Evolutionary conservation across 2,888 invertebrate species (phyloP).

Genomic region (Cotesia congregata): DNA sequence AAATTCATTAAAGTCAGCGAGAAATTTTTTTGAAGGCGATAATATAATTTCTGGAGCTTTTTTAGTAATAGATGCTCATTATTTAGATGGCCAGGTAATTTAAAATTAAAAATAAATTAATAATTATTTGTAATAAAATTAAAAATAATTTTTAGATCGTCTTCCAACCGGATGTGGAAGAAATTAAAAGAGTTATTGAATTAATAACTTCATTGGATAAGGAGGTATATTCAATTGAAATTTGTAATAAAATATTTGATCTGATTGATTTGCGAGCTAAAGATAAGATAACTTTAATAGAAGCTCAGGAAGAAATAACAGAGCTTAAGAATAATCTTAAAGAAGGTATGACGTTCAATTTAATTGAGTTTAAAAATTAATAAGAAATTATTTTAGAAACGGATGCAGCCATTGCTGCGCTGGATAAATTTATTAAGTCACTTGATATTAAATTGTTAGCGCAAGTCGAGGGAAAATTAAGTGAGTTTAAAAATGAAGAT

Average conservation of each 20-base stretch:
- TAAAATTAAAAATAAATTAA: not conserved
- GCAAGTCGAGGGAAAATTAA: constrained; percentile 13
- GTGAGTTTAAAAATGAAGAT: not conserved
- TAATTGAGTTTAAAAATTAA: not conserved
- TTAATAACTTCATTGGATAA: not conserved
- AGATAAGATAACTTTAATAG: constrained; percentile 5
- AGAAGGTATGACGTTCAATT: not conserved
- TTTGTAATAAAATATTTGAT: constrained; percentile 7
- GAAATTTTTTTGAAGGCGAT: constrained; percentile 77
- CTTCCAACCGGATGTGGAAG: constrained; percentile 26
- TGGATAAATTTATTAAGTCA: constrained; percentile 21
- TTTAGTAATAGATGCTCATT: constrained; percentile 25
- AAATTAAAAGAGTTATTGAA: constrained; percentile 23
- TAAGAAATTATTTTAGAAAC: constrained; percentile 16
- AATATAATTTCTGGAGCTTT: constrained; percentile 19
- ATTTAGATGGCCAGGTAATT: constrained; percentile 17
- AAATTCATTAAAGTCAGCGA: constrained; percentile 76
- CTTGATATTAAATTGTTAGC: constrained; percentile 2
- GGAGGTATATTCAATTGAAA: constrained; percentile 19
- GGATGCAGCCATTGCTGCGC: not conserved
- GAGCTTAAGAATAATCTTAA: not conserved
- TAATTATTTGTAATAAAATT: not conserved
- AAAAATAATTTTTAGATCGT: constrained; percentile 22
- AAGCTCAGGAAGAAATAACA: not conserved
- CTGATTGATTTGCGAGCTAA: not conserved